Evolutionary conservation across 2,113 vertebrate species (phyloP), one percentile per base, ranked within the genome.

Genomic region (Hemicordylus capensis): DNA sequence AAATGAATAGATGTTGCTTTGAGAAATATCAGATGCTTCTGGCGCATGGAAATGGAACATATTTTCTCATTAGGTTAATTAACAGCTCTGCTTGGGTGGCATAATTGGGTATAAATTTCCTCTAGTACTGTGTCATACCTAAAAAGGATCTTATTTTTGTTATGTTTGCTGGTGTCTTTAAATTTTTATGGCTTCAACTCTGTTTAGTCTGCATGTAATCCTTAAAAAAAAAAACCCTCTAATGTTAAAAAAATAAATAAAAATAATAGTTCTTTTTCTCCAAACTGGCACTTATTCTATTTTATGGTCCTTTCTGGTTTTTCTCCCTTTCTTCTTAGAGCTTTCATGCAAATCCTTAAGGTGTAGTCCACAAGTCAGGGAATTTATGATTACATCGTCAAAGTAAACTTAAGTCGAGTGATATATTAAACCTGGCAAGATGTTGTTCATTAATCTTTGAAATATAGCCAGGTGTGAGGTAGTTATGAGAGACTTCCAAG

Each of bases 121-220:
- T 94, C 94, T 94, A 94, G 93, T 91, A 95, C 95, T 96, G 94
- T 95, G 95, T 96, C 96, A 96, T 96, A 96, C 95, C 95, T 95
- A 94, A 95, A 96, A 96, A 95, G 93, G 92, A 96, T 96, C 95
- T 96, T 92, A 96, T 95, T 96, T 96, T 96, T 95, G 93, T 94
- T 94, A 94, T 93, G 93, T 95, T 95, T 94, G 95, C 94, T 95
- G 95, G 95, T 96, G 96, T 94, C 96, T 96, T 97, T 96, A 96
- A 95, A 95, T 95, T 96, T 96, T 97, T 96, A 96, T 96, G 94
- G 95, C 94, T 96, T 95, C 93, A 96, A 92, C 94, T 95, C 95
- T 97, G 96, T 96, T 97, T 97, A 97, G 96, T 97, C 96, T 96
- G 95, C 87, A 93, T 93, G 94, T 96, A 97, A 96, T 96, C 95